These are phyloP conservation scores for Itoplectis maculator DNA, from an alignment of 2,888 invertebrate species.

Conservation along the genomic window DNA sequence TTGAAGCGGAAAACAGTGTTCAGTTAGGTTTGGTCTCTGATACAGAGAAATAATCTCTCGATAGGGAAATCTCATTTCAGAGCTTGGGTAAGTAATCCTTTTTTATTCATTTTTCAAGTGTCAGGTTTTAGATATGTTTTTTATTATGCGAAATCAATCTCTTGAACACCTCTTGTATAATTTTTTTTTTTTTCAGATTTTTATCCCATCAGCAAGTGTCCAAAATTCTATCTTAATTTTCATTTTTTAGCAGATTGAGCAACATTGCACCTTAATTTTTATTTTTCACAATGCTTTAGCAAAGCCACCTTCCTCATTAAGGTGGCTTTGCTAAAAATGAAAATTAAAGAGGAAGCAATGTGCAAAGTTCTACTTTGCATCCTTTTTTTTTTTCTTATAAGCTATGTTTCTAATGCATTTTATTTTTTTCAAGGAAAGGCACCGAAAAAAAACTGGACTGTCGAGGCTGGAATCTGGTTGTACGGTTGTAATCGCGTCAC, in stretches of 20 bases:
- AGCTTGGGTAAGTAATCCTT: background rate
- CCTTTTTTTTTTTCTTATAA: background rate
- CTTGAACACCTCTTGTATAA: too few species aligned
- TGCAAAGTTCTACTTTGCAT: too few species aligned
- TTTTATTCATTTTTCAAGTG: background rate
- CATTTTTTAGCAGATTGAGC: too few species aligned
- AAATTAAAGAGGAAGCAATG: background rate
- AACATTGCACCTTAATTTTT: too few species aligned
- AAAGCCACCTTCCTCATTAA: too few species aligned
- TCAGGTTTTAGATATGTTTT: background rate
- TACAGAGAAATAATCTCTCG: background rate
- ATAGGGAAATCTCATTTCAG: background rate
- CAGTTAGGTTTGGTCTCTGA: background rate
- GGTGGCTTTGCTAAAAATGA: too few species aligned
- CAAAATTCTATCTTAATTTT: too few species aligned
- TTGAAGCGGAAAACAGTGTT: background rate
- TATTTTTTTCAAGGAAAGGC: background rate
- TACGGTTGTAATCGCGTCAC: conserved; percentile 24
- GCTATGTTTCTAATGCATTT: too few species aligned
- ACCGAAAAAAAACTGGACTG: background rate
- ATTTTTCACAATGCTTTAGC: background rate
- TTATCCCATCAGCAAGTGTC: too few species aligned
- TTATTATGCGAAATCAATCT: background rate
- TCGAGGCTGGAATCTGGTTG: background rate
- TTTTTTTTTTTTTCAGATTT: too few species aligned